phyloP scores from a whole-genome alignment of 2,888 invertebrate species.

The Acrocera orbiculus region DNA sequence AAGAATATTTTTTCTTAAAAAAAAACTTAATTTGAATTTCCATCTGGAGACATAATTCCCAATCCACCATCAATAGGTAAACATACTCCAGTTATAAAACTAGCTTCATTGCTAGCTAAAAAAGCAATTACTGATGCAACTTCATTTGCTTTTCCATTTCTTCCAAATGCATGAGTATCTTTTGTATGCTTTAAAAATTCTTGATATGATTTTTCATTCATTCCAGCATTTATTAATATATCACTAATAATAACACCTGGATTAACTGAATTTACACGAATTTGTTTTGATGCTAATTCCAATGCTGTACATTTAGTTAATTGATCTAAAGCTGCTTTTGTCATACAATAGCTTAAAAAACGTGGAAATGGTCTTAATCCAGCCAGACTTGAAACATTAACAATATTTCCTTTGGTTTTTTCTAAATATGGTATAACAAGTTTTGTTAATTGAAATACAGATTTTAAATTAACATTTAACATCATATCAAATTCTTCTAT shows the following conservation, averaged over 20 bases:
- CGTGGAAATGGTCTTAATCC: constrained; percentile 77
- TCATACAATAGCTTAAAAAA: constrained; percentile 79
- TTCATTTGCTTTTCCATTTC: constrained; percentile 67
- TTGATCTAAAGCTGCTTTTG: constrained; percentile 86
- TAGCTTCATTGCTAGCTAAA: constrained; percentile 57
- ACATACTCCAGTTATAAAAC: constrained; percentile 54
- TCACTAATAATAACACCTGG: constrained; percentile 87
- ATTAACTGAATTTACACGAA: constrained; percentile 79
- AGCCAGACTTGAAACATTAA: constrained; percentile 86
- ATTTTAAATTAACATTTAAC: constrained; percentile 73
- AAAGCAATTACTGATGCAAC: constrained; percentile 78
- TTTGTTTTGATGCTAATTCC: constrained; percentile 58
- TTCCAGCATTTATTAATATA: constrained; percentile 63
- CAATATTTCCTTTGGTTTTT: constrained; percentile 63
- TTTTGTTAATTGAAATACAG: constrained; percentile 61
- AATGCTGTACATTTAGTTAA: constrained; percentile 80
- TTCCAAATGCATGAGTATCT: constrained; percentile 74
- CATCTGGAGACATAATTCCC: constrained; percentile 48
- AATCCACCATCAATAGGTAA: constrained; percentile 51
- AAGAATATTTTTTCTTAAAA: too few species aligned
- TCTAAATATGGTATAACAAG: constrained; percentile 68
- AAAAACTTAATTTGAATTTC: too few species aligned
- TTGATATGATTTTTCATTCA: constrained; percentile 59
- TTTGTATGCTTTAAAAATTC: constrained; percentile 66
- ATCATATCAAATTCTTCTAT: constrained; percentile 70